These are phyloP conservation scores for Paracyclopina nana DNA, from an alignment of 1,140 invertebrate species.

Conservation along the genomic window DNA sequence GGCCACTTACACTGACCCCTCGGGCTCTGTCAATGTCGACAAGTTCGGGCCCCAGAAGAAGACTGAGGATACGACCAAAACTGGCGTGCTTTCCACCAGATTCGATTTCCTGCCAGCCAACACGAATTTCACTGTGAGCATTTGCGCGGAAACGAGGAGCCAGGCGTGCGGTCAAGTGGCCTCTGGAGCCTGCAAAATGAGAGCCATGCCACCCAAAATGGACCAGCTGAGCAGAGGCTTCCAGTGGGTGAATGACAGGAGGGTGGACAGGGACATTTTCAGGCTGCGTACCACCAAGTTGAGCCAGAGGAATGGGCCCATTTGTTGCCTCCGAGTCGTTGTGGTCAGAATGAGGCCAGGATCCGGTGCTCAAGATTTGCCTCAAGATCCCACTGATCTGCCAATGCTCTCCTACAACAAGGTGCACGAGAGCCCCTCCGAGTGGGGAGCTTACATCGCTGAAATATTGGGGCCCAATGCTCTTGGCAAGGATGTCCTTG, in stretches of 20 bases:
- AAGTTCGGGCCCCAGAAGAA: constrained; percentile 36
- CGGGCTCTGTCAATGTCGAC: constrained; percentile 33
- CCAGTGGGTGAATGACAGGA: background rate
- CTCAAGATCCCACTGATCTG: constrained; percentile 41
- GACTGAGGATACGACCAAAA: constrained; percentile 33
- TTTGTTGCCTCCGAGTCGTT: constrained; percentile 58
- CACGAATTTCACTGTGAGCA: constrained; percentile 44
- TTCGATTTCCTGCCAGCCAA: constrained; percentile 48
- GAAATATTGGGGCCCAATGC: constrained; percentile 41
- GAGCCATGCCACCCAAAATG: background rate
- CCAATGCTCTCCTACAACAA: constrained; percentile 45
- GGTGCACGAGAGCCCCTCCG: constrained; percentile 36
- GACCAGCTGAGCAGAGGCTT: constrained; percentile 12
- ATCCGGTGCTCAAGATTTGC: constrained; percentile 40
- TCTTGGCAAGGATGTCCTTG: background rate
- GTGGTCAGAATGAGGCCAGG: constrained; percentile 44
- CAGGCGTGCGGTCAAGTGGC: constrained; percentile 40
- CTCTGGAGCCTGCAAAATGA: constrained; percentile 2
- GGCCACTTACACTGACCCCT: constrained; percentile 31
- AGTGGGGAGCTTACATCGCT: constrained; percentile 51
- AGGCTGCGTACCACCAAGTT: constrained; percentile 43
- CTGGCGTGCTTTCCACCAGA: constrained; percentile 29
- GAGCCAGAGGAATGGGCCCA: constrained; percentile 59
- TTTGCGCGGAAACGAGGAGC: constrained; percentile 44
- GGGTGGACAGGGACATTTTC: background rate